Percentiles rank a stretch among this genome's conserved stretches.
These are phyloP conservation scores for Festucalex cinctus DNA, from an alignment of 2,113 vertebrate species.

Conservation along the genomic window DNA sequence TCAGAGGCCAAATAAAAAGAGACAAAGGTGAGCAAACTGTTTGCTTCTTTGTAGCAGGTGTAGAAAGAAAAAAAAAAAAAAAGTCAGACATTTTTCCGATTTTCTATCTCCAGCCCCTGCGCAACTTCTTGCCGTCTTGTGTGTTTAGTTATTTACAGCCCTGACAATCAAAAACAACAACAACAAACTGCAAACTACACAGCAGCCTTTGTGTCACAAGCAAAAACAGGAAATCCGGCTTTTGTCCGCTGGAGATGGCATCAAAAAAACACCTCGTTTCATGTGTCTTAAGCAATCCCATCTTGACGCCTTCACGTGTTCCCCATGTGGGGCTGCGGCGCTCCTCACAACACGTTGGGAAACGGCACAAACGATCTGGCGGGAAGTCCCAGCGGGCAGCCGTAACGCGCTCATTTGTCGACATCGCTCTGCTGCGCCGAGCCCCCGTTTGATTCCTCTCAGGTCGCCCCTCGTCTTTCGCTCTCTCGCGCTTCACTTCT, in stretches of 20 bases:
- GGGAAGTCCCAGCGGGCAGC: conserved; percentile 72
- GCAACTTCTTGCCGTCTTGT: conserved; percentile 53
- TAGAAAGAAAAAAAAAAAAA: conserved; percentile 31
- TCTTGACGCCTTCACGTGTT: conserved; percentile 70
- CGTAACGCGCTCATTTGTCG: conserved; percentile 73
- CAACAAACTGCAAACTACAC: conserved; percentile 62
- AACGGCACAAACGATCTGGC: conserved; percentile 74
- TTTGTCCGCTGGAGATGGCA: conserved; percentile 73
- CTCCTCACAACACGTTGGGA: conserved; percentile 77
- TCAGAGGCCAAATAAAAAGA: not conserved
- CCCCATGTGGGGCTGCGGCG: conserved; percentile 68
- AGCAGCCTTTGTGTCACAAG: conserved; percentile 65
- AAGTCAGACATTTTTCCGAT: conserved; percentile 32
- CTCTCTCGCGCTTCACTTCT: conserved; percentile 59
- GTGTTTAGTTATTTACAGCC: conserved; percentile 69
- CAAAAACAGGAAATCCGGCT: conserved; percentile 73
- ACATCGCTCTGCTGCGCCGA: conserved; percentile 66
- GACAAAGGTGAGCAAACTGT: conserved; percentile 25
- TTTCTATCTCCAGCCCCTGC: conserved; percentile 45
- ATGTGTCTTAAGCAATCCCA: conserved; percentile 80
- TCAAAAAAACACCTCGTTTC: conserved; percentile 73
- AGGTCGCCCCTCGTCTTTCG: conserved; percentile 64
- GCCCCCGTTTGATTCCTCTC: conserved; percentile 75
- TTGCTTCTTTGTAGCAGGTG: conserved; percentile 44
- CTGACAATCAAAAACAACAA: conserved; percentile 51